phyloP scores from a whole-genome alignment of 2,888 invertebrate genomes.

The Prosopocoilus inquinatus region DNA sequence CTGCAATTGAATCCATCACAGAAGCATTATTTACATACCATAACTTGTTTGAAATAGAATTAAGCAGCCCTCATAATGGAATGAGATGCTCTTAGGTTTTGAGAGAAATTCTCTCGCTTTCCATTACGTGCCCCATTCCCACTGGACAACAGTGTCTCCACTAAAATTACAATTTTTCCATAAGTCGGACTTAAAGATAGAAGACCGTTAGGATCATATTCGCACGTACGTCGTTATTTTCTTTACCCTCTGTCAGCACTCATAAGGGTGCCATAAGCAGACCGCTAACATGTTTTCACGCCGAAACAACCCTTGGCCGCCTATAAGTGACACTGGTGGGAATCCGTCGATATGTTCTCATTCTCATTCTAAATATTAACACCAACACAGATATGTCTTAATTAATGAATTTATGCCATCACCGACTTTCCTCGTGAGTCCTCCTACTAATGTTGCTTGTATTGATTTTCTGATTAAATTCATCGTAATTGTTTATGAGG shows the following conservation, averaged over 20 bases:
- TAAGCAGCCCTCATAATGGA: too few species aligned
- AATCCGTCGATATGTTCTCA: constrained; percentile 16
- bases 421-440: too few species aligned
- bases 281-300: constrained; percentile 20
- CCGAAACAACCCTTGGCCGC: constrained; percentile 12
- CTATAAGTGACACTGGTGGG: constrained; percentile 6
- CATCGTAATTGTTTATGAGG: too few species aligned
- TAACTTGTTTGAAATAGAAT: too few species aligned
- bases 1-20: too few species aligned
- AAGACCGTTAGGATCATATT: constrained; percentile 6
- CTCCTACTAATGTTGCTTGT: too few species aligned
- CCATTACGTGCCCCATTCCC: too few species aligned
- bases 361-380: constrained; percentile 21
- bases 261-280: constrained; percentile 22
- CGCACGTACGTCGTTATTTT: constrained; percentile 15
- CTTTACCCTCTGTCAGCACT: constrained; percentile 15
- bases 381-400: constrained; percentile 20
- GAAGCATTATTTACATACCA: too few species aligned
- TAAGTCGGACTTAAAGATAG: neutral
- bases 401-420: constrained; percentile 6
- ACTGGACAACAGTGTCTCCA: neutral
- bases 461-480: too few species aligned
- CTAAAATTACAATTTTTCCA: constrained; percentile 16
- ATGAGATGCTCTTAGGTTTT: too few species aligned
- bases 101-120: too few species aligned